Base-by-base conservation (phyloP, 2,797 vertebrate species). In the Varecia variegata region DNA sequence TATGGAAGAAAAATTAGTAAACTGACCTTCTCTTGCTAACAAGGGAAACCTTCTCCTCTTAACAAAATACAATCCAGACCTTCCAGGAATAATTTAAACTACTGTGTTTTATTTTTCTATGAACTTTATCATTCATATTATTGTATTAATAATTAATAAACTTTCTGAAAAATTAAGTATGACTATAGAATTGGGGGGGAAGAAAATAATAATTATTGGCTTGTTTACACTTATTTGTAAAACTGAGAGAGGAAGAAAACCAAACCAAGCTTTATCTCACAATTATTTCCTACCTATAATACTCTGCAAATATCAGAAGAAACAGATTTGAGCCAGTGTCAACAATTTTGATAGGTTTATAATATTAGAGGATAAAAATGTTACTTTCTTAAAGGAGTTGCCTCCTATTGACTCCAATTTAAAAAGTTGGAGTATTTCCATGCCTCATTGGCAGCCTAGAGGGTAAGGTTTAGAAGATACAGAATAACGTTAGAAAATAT, bases 51-150 rank as follows among this genome's bases (percentile, higher is more conserved):
- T 62, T 70, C 60, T 52, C 38, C 45, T 71, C 62, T 80, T 87
- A 92, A 81, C 20, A 70, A 67, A 96, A 89, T 92, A 30, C 23
- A 94, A 88, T 92, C 40, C 20, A 94, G 65, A 80, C 32, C 23
- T 74, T 58, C 18, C 40, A 92, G 79, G 35, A 43, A 92, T 89
- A 84, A 43, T 56, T 65, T 67, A 79, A 77, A 43, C 54, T 65
- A 92, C 40, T 50, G 27, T 50, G 45, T 88, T 92, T 94, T 92
- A 32, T 92, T 79, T 58, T 50, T 67, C 62, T 90, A 27, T 77
- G 43, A 88, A 82, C 38, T 54, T 73, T 45, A 60, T 92, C 11
- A 8, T 79, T 84, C 84, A 58, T 65, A 73, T 84, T 43, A 94
- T 94, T 92, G 11, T 58, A 58, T 58, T 58, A 27, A 58, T 58